Evolutionary conservation across 1,140 invertebrate genomes (phyloP).

Genomic region (Lerema accius): DNA sequence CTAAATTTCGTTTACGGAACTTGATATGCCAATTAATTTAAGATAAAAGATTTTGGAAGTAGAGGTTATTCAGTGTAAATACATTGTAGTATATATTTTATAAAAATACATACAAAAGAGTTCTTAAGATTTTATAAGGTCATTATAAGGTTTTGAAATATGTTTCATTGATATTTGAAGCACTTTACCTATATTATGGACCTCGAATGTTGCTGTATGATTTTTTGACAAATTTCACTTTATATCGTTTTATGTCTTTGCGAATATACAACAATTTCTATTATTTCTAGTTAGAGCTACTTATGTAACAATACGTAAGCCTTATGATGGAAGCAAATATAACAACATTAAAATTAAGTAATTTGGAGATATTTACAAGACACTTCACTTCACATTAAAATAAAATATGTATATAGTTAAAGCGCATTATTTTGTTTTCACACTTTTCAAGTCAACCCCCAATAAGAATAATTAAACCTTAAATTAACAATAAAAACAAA

Average conservation of each 20-base stretch:
- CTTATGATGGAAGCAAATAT: slow-evolving; percentile 78
- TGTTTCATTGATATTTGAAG: slow-evolving; percentile 78
- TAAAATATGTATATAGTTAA: slow-evolving; percentile 75
- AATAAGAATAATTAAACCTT: slow-evolving; percentile 72
- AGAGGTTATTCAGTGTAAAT: slow-evolving; percentile 76
- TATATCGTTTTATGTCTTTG: slow-evolving; percentile 44
- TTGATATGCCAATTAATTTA: slow-evolving; percentile 80
- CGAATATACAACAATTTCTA: slow-evolving; percentile 57
- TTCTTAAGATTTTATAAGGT: slow-evolving; percentile 23
- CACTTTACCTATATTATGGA: slow-evolving; percentile 67
- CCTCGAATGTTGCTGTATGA: slow-evolving; percentile 61
- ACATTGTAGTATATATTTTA: slow-evolving; percentile 78
- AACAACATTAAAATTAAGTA: slow-evolving; percentile 74
- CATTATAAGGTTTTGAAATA: slow-evolving; percentile 70
- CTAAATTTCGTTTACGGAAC: slow-evolving; percentile 77
- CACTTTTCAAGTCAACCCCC: slow-evolving; percentile 66
- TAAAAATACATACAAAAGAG: slow-evolving; percentile 81
- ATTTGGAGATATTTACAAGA: slow-evolving; percentile 77
- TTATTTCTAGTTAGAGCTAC: slow-evolving; percentile 60
- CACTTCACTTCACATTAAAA: slow-evolving; percentile 65
- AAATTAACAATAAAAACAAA: slow-evolving; percentile 80
- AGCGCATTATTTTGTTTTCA: slow-evolving; percentile 79
- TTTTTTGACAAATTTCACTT: slow-evolving; percentile 49
- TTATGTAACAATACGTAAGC: slow-evolving; percentile 70
- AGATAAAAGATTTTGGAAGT: slow-evolving; percentile 75